Evolutionary conservation across 2,113 vertebrate genomes (phyloP), one percentile per base, ranked within the genome.

Genomic region (Anser cygnoides): DNA sequence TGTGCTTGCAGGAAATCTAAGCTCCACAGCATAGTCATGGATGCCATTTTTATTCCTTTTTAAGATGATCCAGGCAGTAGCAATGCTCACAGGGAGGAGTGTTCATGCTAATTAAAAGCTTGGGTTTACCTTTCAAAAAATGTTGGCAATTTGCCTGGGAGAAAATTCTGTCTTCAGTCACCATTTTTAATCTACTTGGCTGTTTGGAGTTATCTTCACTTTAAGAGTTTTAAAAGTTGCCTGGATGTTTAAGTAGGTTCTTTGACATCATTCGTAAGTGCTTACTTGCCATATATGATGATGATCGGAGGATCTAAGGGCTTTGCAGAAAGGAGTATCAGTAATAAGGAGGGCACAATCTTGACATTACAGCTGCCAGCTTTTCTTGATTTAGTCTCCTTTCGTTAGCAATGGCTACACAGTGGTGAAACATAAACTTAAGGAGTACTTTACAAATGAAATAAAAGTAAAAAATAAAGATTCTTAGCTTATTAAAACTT

Each of bases 101-200:
- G 86, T 84, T 95, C 93, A 91, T 95, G 85, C 92, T 97, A 96
- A 97, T 97, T 96, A 96, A 97, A 97, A 97, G 54, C 89, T 93
- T 10, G 66, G 81, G 74, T 96, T 92, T 96, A 94, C 92, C 86
- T 95, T 94, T 94, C 78, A 89, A 57, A 90, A 90, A 78, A 65
- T 35, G 49, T 6, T 96, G 96, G 92, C 95, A 94, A 10, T 93
- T 84, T 96, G 93, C 92, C 95, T 78, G 20, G 86, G 63, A 93
- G 87, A 88, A 91, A 92, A 85, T 82, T 96, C 92, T 62, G 66
- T 86, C 62, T 81, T 87, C 82, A 76, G 62, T 95, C 94, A 84
- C 88, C 92, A 92, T 96, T 96, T 97, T 95, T 96, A 97, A 83
- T 95, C 88, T 93, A 8, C 54, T 84, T 84, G 46, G 52, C 87